Evolutionary conservation across 2,113 vertebrate species (phyloP), one percentile per base, ranked within the genome.

Genomic region (Brachyhypopomus gauderio): DNA sequence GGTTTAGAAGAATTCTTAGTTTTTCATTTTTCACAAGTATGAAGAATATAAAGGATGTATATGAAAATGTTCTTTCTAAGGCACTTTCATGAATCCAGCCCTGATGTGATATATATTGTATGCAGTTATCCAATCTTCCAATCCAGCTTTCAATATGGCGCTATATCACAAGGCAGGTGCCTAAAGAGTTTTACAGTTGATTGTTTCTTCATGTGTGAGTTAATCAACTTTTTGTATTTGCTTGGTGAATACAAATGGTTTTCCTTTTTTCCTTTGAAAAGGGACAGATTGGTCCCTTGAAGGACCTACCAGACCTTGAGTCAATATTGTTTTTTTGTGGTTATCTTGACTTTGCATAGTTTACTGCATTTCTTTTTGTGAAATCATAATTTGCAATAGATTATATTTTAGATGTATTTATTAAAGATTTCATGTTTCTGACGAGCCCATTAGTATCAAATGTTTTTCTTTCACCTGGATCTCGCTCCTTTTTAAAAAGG

Each of bases 321-420:
- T n/a, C n/a, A n/a, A n/a, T n/a, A n/a, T n/a, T n/a, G n/a, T n/a
- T n/a, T n/a, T n/a, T 69, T 20, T 78, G 41, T 56, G 55, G 63
- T 66, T 69, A 20, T 77, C 22, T 60, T 77, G 20, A 58, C 17
- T 55, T 16, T 75, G 16, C 36, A 20, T 12, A 27, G 36, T 62
- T 75, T 75, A 62, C 36, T 75, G 38, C 16, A 63, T 48, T 76
- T 64, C 5, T 41, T 38, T 58, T 52, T 58, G 62, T 45, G 2
- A 48, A 14, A 25, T 19, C 27, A 34, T 20, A 16, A 16, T 30
- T 30, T 11, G 22, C 12, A 30, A 30, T 64, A 27, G 25, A 27
- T 64, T 20, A 64, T 30, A 36, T 67, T 67, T 70, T 25, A 66
- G 62, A 38, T 30, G 34, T 78, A 70, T 78, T 78, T 78, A 78